phyloP scores from a whole-genome alignment of 2,888 invertebrate genomes.

The Mycogona germanica region DNA sequence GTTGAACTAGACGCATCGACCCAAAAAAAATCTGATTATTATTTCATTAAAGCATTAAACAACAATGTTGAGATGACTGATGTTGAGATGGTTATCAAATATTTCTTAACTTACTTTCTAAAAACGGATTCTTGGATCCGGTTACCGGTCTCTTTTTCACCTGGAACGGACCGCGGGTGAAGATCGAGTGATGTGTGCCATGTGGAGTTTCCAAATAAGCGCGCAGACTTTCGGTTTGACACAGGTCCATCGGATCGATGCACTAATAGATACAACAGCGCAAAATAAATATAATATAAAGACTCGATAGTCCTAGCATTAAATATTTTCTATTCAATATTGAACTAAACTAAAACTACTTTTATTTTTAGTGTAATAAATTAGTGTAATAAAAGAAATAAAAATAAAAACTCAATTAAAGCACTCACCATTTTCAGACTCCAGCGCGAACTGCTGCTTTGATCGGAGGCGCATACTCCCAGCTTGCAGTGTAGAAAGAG shows the following conservation, averaged over 20 bases:
- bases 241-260: conserved; percentile 26
- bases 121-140: background rate
- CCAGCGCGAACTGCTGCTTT: conserved; percentile 22
- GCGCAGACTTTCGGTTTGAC: conserved; percentile 25
- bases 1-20: too few relatives aligned
- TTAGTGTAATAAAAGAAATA: too few relatives aligned
- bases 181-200: conserved; percentile 27
- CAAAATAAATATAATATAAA: background rate
- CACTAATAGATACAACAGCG: conserved; percentile 25
- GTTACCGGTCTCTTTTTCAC: background rate
- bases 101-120: too few relatives aligned
- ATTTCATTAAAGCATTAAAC: too few relatives aligned
- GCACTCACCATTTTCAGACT: conserved; percentile 26
- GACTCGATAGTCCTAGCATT: background rate
- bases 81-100: too few relatives aligned
- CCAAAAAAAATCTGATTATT: too few relatives aligned
- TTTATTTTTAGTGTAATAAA: too few relatives aligned
- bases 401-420: background rate
- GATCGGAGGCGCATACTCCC: conserved; percentile 29
- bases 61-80: too few relatives aligned
- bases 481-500: conserved; percentile 32
- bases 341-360: too few relatives aligned
- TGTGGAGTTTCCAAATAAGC: conserved; percentile 25
- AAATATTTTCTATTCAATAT: too few relatives aligned
- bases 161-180: conserved; percentile 26